Evolutionary conservation across 2,888 invertebrate genomes (phyloP).

Genomic region (Cheilosia grossa): DNA sequence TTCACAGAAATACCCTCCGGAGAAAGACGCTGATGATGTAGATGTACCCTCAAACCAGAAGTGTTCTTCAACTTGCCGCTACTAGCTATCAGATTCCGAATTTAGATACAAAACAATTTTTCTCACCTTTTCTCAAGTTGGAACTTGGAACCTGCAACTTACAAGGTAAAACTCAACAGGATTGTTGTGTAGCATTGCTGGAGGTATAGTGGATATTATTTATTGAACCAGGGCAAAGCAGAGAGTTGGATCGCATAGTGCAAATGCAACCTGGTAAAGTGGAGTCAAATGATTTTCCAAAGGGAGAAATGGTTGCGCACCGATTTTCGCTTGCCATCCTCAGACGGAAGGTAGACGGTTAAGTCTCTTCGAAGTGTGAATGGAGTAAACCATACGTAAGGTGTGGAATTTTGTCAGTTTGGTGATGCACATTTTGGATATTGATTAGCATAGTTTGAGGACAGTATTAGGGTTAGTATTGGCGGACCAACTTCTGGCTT

Average conservation of each 20-base stretch:
- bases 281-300: too few species aligned
- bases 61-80: constrained; percentile 14
- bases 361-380: too few species aligned
- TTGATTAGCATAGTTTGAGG: too few species aligned
- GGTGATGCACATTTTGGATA: too few species aligned
- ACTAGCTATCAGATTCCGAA: constrained; percentile 14
- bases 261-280: background rate
- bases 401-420: too few species aligned
- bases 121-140: constrained; percentile 23
- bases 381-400: too few species aligned
- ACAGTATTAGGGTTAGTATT: too few species aligned
- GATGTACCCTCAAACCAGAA: constrained; percentile 23
- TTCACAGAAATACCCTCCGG: background rate
- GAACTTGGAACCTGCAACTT: constrained; percentile 13
- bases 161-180: background rate
- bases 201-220: background rate
- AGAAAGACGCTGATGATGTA: background rate
- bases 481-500: too few species aligned
- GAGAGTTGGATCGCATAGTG: constrained; percentile 1
- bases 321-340: too few species aligned
- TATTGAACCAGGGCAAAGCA: background rate
- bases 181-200: background rate
- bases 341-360: too few species aligned
- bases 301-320: too few species aligned
- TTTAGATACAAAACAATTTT: constrained; percentile 30